These are phyloP conservation scores for Stenchaetothrips biformis DNA, from an alignment of 2,888 invertebrate genomes.

Conservation along the genomic window DNA sequence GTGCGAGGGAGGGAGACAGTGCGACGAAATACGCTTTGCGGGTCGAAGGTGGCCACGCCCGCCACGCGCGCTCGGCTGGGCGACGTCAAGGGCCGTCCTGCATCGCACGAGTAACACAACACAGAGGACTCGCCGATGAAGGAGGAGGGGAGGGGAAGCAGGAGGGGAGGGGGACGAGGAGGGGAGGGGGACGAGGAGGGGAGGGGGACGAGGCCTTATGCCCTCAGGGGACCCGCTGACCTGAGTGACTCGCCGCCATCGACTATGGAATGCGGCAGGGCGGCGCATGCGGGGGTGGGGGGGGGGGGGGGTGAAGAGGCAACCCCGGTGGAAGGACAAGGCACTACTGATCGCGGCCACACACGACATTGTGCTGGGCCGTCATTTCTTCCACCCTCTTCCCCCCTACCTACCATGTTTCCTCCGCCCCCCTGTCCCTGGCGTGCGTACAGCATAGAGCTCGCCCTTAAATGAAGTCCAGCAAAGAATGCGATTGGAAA, in stretches of 20 bases:
- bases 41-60: too few species aligned
- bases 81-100: too few species aligned
- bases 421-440: neutral
- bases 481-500: neutral
- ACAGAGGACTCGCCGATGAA: neutral
- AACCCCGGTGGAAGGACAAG: neutral
- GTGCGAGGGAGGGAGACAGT: too few species aligned
- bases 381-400: neutral
- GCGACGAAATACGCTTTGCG: too few species aligned
- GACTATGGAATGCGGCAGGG: neutral
- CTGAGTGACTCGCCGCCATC: slow-evolving; percentile 1
- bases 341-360: slow-evolving; percentile 4
- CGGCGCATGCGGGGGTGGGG: neutral
- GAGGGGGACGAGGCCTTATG: neutral
- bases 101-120: too few species aligned
- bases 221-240: neutral
- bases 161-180: neutral
- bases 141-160: neutral
- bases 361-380: slow-evolving; percentile 8
- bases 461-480: neutral
- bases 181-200: neutral
- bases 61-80: too few species aligned
- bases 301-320: neutral
- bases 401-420: too few species aligned
- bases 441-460: neutral